Evolutionary conservation across 2,797 vertebrate genomes (phyloP).

Genomic region (Varecia variegata): DNA sequence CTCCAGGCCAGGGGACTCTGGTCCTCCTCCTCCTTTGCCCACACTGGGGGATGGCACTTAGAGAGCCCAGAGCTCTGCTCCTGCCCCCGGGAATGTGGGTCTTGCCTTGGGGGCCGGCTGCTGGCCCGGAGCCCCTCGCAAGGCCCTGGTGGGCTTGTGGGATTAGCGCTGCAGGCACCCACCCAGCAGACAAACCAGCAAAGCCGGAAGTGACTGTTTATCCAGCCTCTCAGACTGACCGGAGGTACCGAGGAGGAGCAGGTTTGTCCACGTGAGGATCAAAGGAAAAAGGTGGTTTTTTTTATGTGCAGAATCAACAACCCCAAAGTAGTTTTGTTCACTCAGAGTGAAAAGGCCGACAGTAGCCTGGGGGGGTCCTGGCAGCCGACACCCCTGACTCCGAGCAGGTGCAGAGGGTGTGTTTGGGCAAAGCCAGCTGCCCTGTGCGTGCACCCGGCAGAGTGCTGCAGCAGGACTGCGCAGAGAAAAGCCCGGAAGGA

Average conservation of each 20-base stretch:
- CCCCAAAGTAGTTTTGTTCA: not conserved
- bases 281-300: not conserved
- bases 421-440: not conserved
- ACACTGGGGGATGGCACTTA: not conserved
- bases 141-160: accelerated
- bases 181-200: too few species aligned
- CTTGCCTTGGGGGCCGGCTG: not conserved
- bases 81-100: not conserved
- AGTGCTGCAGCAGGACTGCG: accelerated
- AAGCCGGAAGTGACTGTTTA: not conserved
- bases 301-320: not conserved
- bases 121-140: too few species aligned
- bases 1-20: not conserved
- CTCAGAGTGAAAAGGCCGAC: not conserved
- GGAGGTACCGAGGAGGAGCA: not conserved
- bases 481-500: not conserved
- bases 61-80: not conserved
- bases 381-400: not conserved
- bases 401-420: not conserved
- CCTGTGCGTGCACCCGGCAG: not conserved
- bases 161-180: not conserved
- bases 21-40: not conserved
- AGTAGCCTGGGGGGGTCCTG: not conserved
- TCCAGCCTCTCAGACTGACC: not conserved
- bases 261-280: not conserved